Conservation (phyloP, 2,797 vertebrate genomes). For the Gymnoscopelus microlampas region DNA sequence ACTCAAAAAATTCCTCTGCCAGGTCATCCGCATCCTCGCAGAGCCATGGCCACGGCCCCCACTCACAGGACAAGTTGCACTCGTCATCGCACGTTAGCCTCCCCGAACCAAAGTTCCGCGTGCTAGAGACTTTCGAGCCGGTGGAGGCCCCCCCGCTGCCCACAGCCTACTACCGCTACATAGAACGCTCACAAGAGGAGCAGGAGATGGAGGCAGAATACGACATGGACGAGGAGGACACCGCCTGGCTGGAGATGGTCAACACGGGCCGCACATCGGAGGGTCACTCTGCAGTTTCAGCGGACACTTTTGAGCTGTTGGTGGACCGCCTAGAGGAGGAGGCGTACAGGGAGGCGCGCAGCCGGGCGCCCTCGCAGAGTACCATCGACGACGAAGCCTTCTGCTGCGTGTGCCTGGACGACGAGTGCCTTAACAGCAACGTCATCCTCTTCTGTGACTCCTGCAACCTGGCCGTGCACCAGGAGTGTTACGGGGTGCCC, state of each 20-base stretch:
- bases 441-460: conserved; percentile 98
- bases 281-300: conserved; percentile 87
- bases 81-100: conserved; percentile 71
- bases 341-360: conserved; percentile 92
- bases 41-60: conserved; percentile 49
- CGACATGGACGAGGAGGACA: conserved; percentile 98
- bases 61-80: conserved; percentile 80
- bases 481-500: conserved; percentile 98
- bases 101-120: conserved; percentile 85
- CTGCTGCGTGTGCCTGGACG: conserved; percentile 97
- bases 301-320: conserved; percentile 93
- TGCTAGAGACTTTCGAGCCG: conserved; percentile 78
- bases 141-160: conserved; percentile 78
- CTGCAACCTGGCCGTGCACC: conserved; percentile 97
- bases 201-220: conserved; percentile 86
- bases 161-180: conserved; percentile 84
- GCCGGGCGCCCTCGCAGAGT: conserved; percentile 89
- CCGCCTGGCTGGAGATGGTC: conserved; percentile 96
- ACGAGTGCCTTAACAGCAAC: conserved; percentile 98
- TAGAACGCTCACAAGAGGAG: conserved; percentile 85
- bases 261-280: conserved; percentile 93
- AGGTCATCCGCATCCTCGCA: conserved; percentile 47
- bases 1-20: conserved; percentile 83
- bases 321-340: conserved; percentile 95
- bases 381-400: conserved; percentile 94